These are phyloP conservation scores for Manis pentadactyla DNA, from an alignment of 2,797 vertebrate genomes.

Conservation along the genomic window DNA sequence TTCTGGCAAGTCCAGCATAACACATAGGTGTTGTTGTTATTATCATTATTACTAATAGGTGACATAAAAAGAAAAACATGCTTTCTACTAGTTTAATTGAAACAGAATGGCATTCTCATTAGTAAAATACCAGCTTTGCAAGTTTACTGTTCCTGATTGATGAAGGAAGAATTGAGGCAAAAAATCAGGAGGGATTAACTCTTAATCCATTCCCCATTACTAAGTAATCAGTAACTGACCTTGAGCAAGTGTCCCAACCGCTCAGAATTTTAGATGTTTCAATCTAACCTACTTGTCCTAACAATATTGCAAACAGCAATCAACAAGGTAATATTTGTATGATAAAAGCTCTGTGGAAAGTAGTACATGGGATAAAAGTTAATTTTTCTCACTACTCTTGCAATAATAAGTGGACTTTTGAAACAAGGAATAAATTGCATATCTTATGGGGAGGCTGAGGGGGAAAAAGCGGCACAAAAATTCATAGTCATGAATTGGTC, in stretches of 20 bases:
- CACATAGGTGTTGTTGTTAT: neutral
- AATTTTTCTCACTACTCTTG: neutral
- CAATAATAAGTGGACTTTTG: neutral
- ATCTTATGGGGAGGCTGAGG: neutral
- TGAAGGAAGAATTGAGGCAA: neutral
- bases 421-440: neutral
- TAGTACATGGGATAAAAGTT: neutral
- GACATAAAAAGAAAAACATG: slow-evolving; percentile 22
- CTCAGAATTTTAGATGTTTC: slow-evolving; percentile 4
- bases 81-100: neutral
- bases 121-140: neutral
- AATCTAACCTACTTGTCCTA: neutral
- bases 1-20: slow-evolving; percentile 6
- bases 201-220: neutral
- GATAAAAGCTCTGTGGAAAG: neutral
- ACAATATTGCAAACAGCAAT: neutral
- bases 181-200: neutral
- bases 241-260: neutral
- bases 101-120: neutral
- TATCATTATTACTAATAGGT: slow-evolving; percentile 54
- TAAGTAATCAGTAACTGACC: neutral
- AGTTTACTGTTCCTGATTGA: neutral
- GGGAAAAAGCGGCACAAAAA: no score
- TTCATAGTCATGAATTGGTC: no score
- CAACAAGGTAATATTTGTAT: neutral